phyloP scores from a whole-genome alignment of 2,888 invertebrate genomes.

The Pseudoips prasinana region DNA sequence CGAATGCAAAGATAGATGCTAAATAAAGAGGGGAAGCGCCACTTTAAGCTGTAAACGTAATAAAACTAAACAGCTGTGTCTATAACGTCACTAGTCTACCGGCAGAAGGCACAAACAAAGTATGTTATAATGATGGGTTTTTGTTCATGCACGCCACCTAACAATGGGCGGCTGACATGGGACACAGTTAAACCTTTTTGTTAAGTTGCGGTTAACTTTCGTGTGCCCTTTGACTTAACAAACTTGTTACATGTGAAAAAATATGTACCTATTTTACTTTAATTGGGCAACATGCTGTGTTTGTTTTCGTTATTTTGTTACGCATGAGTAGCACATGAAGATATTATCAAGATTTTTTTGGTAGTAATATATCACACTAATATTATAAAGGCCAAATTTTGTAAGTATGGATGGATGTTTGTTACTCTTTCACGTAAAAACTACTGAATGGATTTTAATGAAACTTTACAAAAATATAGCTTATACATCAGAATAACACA shows the following conservation, averaged over 20 bases:
- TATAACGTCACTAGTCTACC: not conserved
- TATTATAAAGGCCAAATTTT: too few species aligned
- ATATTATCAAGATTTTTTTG: too few species aligned
- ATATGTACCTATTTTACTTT: constrained; percentile 22
- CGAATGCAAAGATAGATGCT: too few species aligned
- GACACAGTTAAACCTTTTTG: constrained; percentile 24
- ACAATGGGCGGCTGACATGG: constrained; percentile 32
- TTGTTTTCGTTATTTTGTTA: constrained; percentile 29
- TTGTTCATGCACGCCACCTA: constrained; percentile 15
- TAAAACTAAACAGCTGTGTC: too few species aligned
- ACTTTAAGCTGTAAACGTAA: too few species aligned
- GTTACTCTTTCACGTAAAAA: too few species aligned
- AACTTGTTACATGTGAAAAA: constrained; percentile 19
- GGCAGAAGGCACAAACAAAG: constrained; percentile 28
- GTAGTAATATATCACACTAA: too few species aligned
- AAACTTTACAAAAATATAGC: too few species aligned
- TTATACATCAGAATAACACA: too few species aligned
- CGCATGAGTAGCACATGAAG: constrained; percentile 16
- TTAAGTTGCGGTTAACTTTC: constrained; percentile 15
- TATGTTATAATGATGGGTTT: constrained; percentile 32
- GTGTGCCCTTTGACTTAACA: constrained; percentile 25
- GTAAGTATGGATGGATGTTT: too few species aligned
- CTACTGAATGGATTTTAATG: too few species aligned
- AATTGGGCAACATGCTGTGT: constrained; percentile 34
- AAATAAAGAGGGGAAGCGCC: too few species aligned